Evolutionary conservation across 2,888 invertebrate species (phyloP).

Genomic region (Hipparchia sbordonii): DNA sequence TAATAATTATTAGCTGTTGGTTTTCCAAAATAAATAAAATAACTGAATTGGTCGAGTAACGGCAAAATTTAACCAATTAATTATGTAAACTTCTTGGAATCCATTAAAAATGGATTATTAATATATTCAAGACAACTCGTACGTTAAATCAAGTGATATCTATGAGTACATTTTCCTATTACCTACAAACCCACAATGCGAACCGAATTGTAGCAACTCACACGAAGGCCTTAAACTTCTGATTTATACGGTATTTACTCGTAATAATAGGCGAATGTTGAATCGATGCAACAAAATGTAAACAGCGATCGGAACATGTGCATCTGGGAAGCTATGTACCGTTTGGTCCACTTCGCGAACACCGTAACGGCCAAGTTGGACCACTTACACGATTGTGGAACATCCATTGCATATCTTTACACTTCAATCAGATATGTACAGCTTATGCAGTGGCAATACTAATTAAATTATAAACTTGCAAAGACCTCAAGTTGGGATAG

Average conservation of each 20-base stretch:
- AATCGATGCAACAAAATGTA: conserved; percentile 7
- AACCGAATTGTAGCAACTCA: background rate
- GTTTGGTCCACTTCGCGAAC: conserved; percentile 68
- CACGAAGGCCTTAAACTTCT: background rate
- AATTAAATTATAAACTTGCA: background rate
- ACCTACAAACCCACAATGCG: background rate
- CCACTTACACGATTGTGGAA: conserved; percentile 54
- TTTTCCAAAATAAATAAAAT: background rate
- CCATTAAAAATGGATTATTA: background rate
- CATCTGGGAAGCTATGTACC: conserved; percentile 64
- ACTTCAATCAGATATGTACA: background rate
- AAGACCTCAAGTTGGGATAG: background rate
- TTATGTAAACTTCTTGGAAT: background rate
- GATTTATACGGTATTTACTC: background rate
- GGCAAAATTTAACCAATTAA: background rate
- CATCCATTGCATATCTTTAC: conserved; percentile 38
- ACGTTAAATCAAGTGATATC: background rate
- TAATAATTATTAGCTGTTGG: no score
- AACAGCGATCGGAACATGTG: conserved; percentile 39
- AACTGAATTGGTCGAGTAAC: background rate
- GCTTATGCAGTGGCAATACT: background rate
- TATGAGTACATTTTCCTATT: background rate
- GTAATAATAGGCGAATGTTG: background rate
- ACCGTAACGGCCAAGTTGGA: conserved; percentile 58
- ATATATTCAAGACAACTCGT: background rate